Evolutionary conservation across 2,797 vertebrate genomes (phyloP).

Genomic region (Microtus obscurus): DNA sequence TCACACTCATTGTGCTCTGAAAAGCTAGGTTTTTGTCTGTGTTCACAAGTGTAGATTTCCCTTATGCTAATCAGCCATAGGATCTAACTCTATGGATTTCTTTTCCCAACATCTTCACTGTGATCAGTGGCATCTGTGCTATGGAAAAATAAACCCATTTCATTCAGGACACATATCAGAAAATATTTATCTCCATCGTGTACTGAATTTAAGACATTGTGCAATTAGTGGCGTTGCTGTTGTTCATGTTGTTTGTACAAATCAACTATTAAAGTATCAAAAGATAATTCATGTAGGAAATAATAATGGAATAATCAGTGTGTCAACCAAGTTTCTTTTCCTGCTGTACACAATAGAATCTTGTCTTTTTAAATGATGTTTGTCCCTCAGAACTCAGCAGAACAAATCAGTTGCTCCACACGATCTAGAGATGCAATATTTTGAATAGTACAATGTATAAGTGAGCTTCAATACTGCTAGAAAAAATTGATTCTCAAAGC

Average conservation of each 20-base stretch:
- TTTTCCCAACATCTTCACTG: conserved; percentile 61
- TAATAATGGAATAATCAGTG: conserved; percentile 21
- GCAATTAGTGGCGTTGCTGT: not conserved
- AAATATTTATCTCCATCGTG: conserved; percentile 36
- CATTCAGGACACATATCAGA: not conserved
- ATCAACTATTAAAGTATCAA: conserved; percentile 42
- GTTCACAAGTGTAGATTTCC: conserved; percentile 70
- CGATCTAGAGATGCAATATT: not conserved
- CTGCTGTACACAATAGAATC: conserved; percentile 19
- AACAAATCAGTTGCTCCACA: conserved; percentile 72
- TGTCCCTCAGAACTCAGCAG: conserved; percentile 52
- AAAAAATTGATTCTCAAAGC: conserved; percentile 76
- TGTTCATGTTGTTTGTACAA: not conserved
- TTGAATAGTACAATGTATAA: conserved; percentile 26
- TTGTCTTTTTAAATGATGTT: conserved; percentile 48
- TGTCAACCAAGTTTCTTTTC: conserved; percentile 17
- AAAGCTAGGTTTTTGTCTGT: conserved; percentile 77
- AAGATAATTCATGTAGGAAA: conserved; percentile 48
- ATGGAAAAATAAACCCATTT: conserved; percentile 2
- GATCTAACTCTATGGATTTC: conserved; percentile 46
- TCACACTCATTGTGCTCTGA: conserved; percentile 73
- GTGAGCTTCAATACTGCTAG: conserved; percentile 16
- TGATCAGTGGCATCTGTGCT: conserved; percentile 63
- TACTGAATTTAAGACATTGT: conserved; percentile 19
- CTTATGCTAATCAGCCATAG: conserved; percentile 74